Conservation (phyloP, 2,797 vertebrate genomes). For the Iguana delicatissima region DNA sequence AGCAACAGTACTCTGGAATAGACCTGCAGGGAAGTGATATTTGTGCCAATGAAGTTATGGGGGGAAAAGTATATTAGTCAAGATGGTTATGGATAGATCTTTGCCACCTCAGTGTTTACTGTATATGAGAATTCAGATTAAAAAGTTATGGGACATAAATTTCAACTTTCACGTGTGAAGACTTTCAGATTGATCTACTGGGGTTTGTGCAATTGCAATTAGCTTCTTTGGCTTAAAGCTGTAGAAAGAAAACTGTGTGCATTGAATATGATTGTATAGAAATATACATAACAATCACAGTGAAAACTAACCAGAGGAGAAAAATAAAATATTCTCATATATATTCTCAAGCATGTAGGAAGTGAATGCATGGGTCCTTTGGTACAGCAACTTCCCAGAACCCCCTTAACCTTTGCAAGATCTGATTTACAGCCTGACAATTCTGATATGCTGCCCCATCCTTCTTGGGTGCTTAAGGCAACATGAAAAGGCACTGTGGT, state of each 20-base stretch:
- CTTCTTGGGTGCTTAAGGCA: not conserved
- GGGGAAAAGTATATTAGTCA: slow-evolving; percentile 12
- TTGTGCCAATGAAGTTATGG: slow-evolving; percentile 15
- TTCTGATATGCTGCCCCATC: not conserved
- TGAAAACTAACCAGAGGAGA: not conserved
- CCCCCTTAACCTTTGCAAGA: not conserved
- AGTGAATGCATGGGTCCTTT: not conserved
- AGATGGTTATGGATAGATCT: not conserved
- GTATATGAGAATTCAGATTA: slow-evolving; percentile 14
- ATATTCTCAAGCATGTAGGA: not conserved
- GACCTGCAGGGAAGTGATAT: slow-evolving; percentile 22
- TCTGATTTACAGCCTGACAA: not conserved
- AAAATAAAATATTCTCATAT: not conserved
- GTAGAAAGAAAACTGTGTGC: not conserved
- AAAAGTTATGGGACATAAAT: slow-evolving; percentile 1
- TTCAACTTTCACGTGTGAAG: not conserved
- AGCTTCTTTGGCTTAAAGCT: not conserved
- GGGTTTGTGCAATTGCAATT: not conserved
- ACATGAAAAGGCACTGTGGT: not conserved
- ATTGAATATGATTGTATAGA: not conserved
- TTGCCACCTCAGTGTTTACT: slow-evolving; percentile 17
- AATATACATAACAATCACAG: not conserved
- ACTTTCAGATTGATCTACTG: not conserved
- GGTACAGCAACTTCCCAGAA: not conserved
- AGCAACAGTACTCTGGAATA: slow-evolving; percentile 24